Conservation (phyloP, 1,140 invertebrate species). For the Eufriesea mexicana region DNA sequence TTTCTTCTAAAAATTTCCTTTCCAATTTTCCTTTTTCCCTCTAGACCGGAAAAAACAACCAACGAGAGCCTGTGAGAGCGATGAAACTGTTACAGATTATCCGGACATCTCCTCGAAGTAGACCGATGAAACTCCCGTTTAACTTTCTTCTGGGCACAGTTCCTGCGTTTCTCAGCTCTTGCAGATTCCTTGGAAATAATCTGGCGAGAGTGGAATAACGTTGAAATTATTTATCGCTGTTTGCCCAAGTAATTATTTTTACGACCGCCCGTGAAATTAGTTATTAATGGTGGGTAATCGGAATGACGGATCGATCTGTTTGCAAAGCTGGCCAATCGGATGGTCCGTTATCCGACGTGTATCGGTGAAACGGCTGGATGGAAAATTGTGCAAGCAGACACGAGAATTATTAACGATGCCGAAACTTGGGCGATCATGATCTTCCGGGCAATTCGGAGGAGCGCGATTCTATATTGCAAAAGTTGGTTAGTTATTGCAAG, state of each 20-base stretch:
- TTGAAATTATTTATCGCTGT: not conserved
- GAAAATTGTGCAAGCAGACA: not conserved
- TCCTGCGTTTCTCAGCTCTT: too few relatives aligned
- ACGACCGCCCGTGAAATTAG: not conserved
- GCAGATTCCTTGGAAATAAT: too few relatives aligned
- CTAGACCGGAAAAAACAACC: too few relatives aligned
- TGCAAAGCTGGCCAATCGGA: not conserved
- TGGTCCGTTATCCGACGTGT: not conserved
- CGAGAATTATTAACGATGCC: not conserved
- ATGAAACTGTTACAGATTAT: not conserved
- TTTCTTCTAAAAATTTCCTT: too few relatives aligned
- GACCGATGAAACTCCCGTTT: not conserved
- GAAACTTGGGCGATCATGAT: constrained; percentile 20
- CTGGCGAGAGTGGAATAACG: not conserved
- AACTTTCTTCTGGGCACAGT: not conserved
- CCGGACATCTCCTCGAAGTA: not conserved
- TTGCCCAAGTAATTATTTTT: not conserved
- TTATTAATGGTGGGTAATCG: not conserved
- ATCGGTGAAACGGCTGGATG: too few relatives aligned
- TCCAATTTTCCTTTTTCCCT: too few relatives aligned
- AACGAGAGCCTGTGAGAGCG: too few relatives aligned
- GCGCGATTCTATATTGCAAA: constrained; percentile 9
- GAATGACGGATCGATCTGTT: not conserved
- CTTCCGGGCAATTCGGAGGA: not conserved
- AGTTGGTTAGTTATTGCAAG: constrained; percentile 26